phyloP scores from a whole-genome alignment of 2,113 vertebrate genomes.

The Chiloscyllium plagiosum region DNA sequence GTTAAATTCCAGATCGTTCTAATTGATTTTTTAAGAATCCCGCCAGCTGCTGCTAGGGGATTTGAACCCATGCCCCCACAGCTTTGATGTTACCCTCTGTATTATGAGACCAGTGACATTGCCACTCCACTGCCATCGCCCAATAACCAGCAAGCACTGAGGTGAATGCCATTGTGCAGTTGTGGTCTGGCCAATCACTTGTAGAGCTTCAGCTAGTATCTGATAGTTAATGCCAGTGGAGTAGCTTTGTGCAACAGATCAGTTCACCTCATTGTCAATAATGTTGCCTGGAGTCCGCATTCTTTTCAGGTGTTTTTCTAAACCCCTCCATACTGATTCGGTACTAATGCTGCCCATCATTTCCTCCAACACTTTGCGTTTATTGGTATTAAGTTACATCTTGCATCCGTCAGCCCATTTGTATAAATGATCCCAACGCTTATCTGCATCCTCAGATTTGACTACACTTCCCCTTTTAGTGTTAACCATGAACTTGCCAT shows the following conservation, averaged over 20 bases:
- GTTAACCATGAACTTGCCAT: neutral
- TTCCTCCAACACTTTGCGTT: neutral
- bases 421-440: neutral
- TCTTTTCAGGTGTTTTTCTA: neutral
- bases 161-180: neutral
- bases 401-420: neutral
- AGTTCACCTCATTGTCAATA: neutral
- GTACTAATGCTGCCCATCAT: neutral
- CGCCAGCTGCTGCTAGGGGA: neutral
- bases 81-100: too few species aligned
- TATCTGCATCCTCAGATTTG: neutral
- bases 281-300: neutral
- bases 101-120: neutral
- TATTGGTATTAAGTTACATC: neutral
- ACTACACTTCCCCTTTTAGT: neutral
- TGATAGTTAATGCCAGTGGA: neutral
- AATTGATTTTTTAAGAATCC: neutral
- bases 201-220: neutral
- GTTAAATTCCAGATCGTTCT: too few species aligned
- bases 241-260: neutral
- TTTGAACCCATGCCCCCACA: neutral
- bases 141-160: too few species aligned
- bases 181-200: neutral
- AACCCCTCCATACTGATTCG: neutral
- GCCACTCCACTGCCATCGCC: neutral